Conservation (phyloP, 1,140 invertebrate species). For the Delia radicum region DNA sequence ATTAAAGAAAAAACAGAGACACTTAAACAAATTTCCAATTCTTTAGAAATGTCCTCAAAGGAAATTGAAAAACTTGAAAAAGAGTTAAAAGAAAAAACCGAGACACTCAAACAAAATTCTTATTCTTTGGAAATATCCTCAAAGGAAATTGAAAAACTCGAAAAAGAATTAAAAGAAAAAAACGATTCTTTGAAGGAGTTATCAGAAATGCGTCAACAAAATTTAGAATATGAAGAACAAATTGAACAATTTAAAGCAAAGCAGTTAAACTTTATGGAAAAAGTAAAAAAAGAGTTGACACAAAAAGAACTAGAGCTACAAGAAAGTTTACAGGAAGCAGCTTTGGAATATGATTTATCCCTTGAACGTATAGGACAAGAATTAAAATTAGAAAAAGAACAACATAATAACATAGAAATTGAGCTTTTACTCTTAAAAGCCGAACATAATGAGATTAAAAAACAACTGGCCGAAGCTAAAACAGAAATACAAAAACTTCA, state of each 20-base stretch:
- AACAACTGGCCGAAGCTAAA: conserved; percentile 18
- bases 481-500: not conserved
- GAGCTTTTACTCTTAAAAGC: not conserved
- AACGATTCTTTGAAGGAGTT: not conserved
- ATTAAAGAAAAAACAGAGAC: not conserved
- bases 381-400: conserved; percentile 11
- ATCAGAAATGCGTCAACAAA: not conserved
- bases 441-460: conserved; percentile 8
- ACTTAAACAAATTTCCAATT: not conserved
- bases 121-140: no score
- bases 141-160: not conserved
- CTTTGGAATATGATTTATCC: not conserved
- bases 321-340: not conserved
- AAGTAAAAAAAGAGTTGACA: not conserved
- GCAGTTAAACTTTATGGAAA: not conserved
- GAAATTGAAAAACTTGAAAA: not conserved
- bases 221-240: not conserved
- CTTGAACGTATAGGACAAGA: not conserved
- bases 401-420: conserved; percentile 6
- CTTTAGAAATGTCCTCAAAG: not conserved
- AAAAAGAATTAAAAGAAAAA: not conserved
- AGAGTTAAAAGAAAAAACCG: not conserved
- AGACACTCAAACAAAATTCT: not conserved
- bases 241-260: not conserved
- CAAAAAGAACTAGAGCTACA: not conserved